Base-by-base conservation (phyloP, 37 sponge, comb jelly and placozoan genomes). In the Geodia barretti region DNA sequence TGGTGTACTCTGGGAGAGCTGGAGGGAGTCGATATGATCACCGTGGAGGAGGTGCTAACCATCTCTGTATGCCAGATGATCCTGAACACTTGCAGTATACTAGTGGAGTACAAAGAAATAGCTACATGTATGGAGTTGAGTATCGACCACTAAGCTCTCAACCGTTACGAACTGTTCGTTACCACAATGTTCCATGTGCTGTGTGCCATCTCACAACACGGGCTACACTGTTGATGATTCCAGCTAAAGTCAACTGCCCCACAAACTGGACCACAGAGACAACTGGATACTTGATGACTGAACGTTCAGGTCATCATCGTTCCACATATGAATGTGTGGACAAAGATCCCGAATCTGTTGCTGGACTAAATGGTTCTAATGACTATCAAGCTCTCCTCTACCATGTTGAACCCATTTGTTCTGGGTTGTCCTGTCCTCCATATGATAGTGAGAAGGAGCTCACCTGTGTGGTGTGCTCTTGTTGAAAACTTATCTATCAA, bases 391-490 rank as follows among this genome's bases (percentile, higher is more conserved):
- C 65, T 70, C 70, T 82, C 14, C 77, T 88, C 39, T 70, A 81
- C 28, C 71, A 81, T 69, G 63, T 60, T 76, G 88, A 88, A 69
- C 76, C 82, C 24, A 71, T 35, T 30, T 88, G 88, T 60, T 63
- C 75, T 74, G 82, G 76, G 9, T 40, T 88, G 1, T 72, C 77
- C 36, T 88, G 88, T 61, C 82, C 82, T 39, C 88, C 82, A 43
- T 88, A 88, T 39, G 73, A 81, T 32, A 11, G 31, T 8, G 41
- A 41, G 31, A 75, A 88, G 64, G 88, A 81, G 37, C 83, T 88
- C 4, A 79, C 76, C 34, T 88, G 88, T 82, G 88, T 39, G 19
- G 88, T 88, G 71, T 88, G 88, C 41, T 80, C 82, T 42, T 77
- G 68, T 43, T 68, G 14, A 20, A 43, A 26, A 3, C 54, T n/a